Conservation (phyloP, 2,888 invertebrate genomes). For the Tuta absoluta region DNA sequence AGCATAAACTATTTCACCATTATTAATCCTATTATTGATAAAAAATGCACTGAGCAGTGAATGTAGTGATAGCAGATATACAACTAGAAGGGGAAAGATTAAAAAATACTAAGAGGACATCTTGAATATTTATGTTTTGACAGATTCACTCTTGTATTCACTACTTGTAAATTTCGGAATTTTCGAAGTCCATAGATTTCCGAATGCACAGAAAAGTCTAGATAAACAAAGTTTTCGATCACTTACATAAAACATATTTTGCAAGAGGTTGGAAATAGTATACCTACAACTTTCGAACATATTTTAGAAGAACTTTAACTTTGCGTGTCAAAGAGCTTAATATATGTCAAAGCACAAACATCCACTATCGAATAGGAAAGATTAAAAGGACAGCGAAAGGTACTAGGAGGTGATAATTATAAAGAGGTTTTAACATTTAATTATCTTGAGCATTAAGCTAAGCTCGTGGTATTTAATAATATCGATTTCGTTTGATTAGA, state of each 20-base stretch:
- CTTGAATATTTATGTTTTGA: constrained; percentile 12
- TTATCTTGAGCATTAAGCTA: constrained; percentile 68
- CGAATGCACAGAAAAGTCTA: too few relatives aligned
- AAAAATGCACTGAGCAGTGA: constrained; percentile 21
- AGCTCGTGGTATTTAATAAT: constrained; percentile 68
- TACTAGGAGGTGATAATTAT: constrained; percentile 46
- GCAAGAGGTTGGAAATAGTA: too few relatives aligned
- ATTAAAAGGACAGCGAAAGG: constrained; percentile 37
- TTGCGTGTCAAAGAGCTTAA: too few relatives aligned
- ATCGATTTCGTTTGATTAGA: constrained; percentile 43
- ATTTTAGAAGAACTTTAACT: too few relatives aligned
- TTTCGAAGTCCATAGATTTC: too few relatives aligned
- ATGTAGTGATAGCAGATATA: constrained; percentile 5
- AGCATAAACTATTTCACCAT: too few relatives aligned
- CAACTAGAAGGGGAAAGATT: constrained; percentile 33
- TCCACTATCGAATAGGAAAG: constrained; percentile 30
- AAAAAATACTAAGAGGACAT: constrained; percentile 40
- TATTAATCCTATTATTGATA: background rate
- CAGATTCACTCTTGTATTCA: too few relatives aligned
- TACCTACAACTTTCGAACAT: too few relatives aligned
- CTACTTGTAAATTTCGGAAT: too few relatives aligned
- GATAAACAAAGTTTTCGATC: too few relatives aligned
- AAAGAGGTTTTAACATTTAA: constrained; percentile 37
- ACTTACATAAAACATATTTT: too few relatives aligned
- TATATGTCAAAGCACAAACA: constrained; percentile 19